phyloP scores from a whole-genome alignment of 1,140 invertebrate species.

The Argopecten irradians region DNA sequence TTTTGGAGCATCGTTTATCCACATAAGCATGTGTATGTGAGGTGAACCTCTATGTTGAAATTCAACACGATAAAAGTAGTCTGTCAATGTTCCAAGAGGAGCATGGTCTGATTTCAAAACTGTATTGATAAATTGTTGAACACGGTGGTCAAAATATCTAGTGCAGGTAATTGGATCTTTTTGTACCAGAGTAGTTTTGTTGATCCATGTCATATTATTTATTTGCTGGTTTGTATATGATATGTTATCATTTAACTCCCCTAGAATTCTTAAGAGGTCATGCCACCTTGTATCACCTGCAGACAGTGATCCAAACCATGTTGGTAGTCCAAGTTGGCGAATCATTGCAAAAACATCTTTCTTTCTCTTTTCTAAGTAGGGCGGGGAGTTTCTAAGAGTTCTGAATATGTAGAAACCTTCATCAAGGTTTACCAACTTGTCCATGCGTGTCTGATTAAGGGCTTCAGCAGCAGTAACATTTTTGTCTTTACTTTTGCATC shows the following conservation, averaged over 20 bases:
- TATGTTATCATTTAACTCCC: no score
- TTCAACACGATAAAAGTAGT: no score
- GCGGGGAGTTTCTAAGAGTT: no score
- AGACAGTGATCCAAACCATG: no score
- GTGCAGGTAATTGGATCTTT: no score
- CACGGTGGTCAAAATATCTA: no score
- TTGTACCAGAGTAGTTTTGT: no score
- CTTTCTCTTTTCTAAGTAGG: no score
- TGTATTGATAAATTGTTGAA: constrained; percentile 44
- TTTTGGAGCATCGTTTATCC: constrained; percentile 72
- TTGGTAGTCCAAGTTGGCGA: no score
- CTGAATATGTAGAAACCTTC: constrained; percentile 50
- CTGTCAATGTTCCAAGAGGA: constrained; percentile 53
- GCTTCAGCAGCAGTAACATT: constrained; percentile 39
- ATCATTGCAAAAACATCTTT: no score
- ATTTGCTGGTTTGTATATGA: not conserved
- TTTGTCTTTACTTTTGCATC: constrained; percentile 50
- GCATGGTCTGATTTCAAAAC: constrained; percentile 55
- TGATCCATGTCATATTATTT: no score
- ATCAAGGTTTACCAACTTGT: constrained; percentile 60
- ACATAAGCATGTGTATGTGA: constrained; percentile 76
- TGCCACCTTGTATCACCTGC: no score
- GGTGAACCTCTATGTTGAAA: constrained; percentile 63
- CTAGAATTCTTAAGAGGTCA: not conserved
- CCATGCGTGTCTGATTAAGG: constrained; percentile 37